These are phyloP conservation scores for Labeo rohita DNA, from an alignment of 2,113 vertebrate genomes.

Conservation along the genomic window DNA sequence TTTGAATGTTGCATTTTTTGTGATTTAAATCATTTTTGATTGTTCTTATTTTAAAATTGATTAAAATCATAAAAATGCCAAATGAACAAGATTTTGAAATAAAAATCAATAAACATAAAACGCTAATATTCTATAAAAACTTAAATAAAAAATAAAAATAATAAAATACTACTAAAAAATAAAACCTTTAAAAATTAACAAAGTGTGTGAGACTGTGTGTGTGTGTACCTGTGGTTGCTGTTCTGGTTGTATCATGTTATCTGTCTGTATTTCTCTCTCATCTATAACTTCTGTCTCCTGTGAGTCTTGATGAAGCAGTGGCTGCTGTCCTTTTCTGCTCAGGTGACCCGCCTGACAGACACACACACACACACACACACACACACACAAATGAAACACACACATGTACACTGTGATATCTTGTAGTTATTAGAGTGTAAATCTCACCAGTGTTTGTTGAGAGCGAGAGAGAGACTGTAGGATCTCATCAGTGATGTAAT, in stretches of 20 bases:
- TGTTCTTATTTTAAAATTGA: too few relatives aligned
- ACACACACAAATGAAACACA: not conserved
- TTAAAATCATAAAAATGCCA: too few relatives aligned
- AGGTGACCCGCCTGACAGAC: slow-evolving; percentile 85
- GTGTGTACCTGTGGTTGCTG: slow-evolving; percentile 39
- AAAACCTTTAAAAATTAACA: too few relatives aligned
- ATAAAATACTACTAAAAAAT: too few relatives aligned
- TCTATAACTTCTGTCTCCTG: slow-evolving; percentile 82
- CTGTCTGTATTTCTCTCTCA: slow-evolving; percentile 77
- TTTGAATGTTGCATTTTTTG: too few relatives aligned
- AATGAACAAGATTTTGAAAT: too few relatives aligned
- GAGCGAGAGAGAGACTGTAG: slow-evolving; percentile 90
- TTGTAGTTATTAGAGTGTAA: not conserved
- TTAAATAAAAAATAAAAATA: too few relatives aligned
- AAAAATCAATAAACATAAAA: too few relatives aligned
- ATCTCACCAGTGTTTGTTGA: slow-evolving; percentile 88
- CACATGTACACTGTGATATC: not conserved
- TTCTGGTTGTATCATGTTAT: slow-evolving; percentile 64
- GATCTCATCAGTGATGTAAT: slow-evolving; percentile 93
- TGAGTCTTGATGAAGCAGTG: slow-evolving; percentile 79
- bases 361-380: not conserved
- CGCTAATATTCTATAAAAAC: too few relatives aligned
- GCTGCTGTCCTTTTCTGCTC: slow-evolving; percentile 75
- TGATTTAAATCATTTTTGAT: too few relatives aligned
- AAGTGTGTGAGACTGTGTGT: not conserved